Evolutionary conservation across 2,797 vertebrate species (phyloP).

Genomic region (Tiaroga cobitis): DNA sequence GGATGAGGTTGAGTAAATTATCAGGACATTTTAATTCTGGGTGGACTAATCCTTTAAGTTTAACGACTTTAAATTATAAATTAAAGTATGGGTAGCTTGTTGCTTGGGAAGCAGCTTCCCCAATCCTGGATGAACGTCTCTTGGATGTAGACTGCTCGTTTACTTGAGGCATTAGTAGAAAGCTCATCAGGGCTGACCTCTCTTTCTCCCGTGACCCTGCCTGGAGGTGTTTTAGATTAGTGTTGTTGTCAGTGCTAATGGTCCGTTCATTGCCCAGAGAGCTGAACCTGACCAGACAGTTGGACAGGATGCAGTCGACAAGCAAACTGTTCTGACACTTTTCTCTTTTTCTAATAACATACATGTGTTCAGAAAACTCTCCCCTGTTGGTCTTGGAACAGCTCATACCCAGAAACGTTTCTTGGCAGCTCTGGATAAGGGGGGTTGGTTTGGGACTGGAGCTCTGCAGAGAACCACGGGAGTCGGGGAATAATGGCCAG

Average conservation of each 20-base stretch:
- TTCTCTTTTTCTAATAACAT: conserved; percentile 9
- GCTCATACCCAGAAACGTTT: conserved; percentile 25
- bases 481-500: conserved; percentile 38
- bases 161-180: conserved; percentile 30
- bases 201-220: conserved; percentile 12
- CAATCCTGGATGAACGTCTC: neutral
- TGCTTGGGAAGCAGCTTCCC: neutral
- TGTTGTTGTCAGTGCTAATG: conserved; percentile 50
- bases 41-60: neutral
- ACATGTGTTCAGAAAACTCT: conserved; percentile 37
- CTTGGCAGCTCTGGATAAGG: conserved; percentile 44
- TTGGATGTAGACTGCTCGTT: conserved; percentile 30
- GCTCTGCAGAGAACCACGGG: conserved; percentile 49
- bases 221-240: conserved; percentile 56
- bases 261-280: conserved; percentile 31
- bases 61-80: neutral
- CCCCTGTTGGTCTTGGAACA: conserved; percentile 36
- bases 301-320: conserved; percentile 1
- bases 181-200: conserved; percentile 43
- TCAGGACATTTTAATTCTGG: too few relatives aligned
- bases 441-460: conserved; percentile 12
- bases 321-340: neutral
- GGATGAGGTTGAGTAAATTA: too few relatives aligned
- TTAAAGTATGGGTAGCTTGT: neutral
- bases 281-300: neutral